These are phyloP conservation scores for Armadillidium nasatum DNA, from an alignment of 1,140 invertebrate genomes.

Conservation along the genomic window DNA sequence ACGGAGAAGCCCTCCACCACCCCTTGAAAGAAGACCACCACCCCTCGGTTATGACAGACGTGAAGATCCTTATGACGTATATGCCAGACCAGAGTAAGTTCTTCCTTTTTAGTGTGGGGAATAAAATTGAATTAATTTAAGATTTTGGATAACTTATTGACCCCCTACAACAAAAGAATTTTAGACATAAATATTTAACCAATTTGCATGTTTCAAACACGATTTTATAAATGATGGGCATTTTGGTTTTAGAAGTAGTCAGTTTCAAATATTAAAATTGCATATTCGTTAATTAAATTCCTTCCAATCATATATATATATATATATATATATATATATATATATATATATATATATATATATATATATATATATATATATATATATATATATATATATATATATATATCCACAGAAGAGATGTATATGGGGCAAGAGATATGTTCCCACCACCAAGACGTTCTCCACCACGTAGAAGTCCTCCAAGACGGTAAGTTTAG, in stretches of 20 bases:
- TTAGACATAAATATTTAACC: too few species aligned
- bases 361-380: neutral
- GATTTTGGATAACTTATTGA: too few species aligned
- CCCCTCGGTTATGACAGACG: constrained; percentile 25
- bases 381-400: neutral
- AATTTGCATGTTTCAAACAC: too few species aligned
- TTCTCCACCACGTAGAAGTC: constrained; percentile 32
- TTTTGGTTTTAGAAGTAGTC: too few species aligned
- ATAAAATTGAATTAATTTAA: too few species aligned
- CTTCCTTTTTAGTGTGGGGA: too few species aligned
- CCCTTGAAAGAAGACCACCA: constrained; percentile 18
- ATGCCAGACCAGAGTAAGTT: constrained; percentile 29
- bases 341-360: neutral
- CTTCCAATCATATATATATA: too few species aligned
- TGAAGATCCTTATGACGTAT: constrained; percentile 25
- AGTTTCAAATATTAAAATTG: too few species aligned
- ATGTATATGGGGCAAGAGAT: constrained; percentile 34
- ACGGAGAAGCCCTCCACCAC: constrained; percentile 22
- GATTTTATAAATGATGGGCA: too few species aligned
- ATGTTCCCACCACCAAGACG: constrained; percentile 34
- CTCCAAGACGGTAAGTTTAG: constrained; percentile 36
- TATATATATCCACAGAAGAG: constrained; percentile 22
- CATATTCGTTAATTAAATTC: too few species aligned
- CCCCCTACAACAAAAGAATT: too few species aligned
- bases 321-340: neutral